A percentile compares a stretch with the other conserved stretches of the same genome.
phyloP scores from a whole-genome alignment of 2,888 invertebrate species.

The Apamea sordens region DNA sequence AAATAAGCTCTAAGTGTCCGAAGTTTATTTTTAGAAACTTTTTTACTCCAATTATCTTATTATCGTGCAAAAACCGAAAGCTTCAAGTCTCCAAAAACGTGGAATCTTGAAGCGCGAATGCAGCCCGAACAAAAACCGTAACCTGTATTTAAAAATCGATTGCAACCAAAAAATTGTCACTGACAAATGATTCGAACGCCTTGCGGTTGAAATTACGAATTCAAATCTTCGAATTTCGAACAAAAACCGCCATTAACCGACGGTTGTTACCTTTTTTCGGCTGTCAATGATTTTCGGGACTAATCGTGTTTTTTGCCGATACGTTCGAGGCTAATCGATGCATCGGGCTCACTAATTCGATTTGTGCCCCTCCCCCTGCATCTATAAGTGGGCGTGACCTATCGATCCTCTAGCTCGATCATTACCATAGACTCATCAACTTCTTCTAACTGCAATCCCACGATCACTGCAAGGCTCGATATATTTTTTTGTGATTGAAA shows the following conservation, averaged over 20 bases:
- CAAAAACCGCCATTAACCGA: conserved; percentile 89
- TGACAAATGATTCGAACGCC: conserved; percentile 90
- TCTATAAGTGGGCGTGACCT: conserved; percentile 86
- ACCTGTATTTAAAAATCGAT: conserved; percentile 91
- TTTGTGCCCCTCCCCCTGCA: conserved; percentile 86
- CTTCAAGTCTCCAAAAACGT: conserved; percentile 66
- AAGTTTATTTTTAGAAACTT: conserved; percentile 64
- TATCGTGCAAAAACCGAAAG: conserved; percentile 71
- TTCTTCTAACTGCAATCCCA: conserved; percentile 43
- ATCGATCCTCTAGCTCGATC: conserved; percentile 85
- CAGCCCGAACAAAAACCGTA: conserved; percentile 76
- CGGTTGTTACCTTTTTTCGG: conserved; percentile 88
- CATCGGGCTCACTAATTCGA: conserved; percentile 88
- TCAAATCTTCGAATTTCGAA: conserved; percentile 89
- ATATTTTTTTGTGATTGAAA: conserved; percentile 29
- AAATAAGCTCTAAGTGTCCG: conserved; percentile 59
- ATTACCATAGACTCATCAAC: conserved; percentile 71
- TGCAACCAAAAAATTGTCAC: conserved; percentile 90
- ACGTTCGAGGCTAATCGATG: conserved; percentile 87
- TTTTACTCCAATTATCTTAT: conserved; percentile 74
- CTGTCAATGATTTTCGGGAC: conserved; percentile 89
- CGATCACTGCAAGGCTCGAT: conserved; percentile 18
- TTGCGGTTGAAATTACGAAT: conserved; percentile 90
- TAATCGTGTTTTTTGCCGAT: conserved; percentile 90
- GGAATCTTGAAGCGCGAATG: conserved; percentile 71